phyloP scores from a whole-genome alignment of 2,888 invertebrate genomes.

The Agrotis segetum region DNA sequence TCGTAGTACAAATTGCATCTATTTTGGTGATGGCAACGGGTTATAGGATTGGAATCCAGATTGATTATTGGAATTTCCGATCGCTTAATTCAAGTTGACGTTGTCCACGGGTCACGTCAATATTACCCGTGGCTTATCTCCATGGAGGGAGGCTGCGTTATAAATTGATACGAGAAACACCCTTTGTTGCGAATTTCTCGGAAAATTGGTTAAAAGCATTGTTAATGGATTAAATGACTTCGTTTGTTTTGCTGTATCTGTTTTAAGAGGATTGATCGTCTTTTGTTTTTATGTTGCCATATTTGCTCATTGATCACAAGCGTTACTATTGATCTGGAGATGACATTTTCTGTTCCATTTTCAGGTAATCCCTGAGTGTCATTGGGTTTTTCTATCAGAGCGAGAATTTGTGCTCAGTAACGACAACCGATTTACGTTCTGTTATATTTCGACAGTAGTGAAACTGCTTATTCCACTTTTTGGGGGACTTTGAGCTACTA shows the following conservation, averaged over 20 bases:
- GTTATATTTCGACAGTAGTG: no score
- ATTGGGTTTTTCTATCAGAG: background rate
- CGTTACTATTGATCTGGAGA: no score
- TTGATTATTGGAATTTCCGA: slow-evolving; percentile 78
- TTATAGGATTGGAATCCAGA: slow-evolving; percentile 75
- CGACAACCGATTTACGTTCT: no score
- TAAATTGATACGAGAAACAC: slow-evolving; percentile 39
- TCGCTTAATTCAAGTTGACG: slow-evolving; percentile 66
- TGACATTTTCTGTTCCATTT: no score
- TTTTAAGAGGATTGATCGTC: background rate
- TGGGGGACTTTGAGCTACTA: no score
- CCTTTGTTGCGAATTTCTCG: slow-evolving; percentile 2
- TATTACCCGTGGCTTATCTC: slow-evolving; percentile 45
- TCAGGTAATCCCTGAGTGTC: no score
- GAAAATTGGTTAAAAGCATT: slow-evolving; percentile 32
- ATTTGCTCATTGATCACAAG: no score
- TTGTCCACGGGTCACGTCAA: slow-evolving; percentile 32
- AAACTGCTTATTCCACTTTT: no score
- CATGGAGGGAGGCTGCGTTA: slow-evolving; percentile 18
- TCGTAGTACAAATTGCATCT: slow-evolving; percentile 63
- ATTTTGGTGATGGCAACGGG: slow-evolving; percentile 73
- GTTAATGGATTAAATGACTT: slow-evolving; percentile 22
- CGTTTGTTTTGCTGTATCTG: slow-evolving; percentile 9
- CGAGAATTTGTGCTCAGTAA: no score
- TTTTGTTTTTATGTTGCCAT: slow-evolving; percentile 15